Conservation (phyloP, 30 jellyfish, hydroid and myxozoan genomes). For the Hydractinia echinata region DNA sequence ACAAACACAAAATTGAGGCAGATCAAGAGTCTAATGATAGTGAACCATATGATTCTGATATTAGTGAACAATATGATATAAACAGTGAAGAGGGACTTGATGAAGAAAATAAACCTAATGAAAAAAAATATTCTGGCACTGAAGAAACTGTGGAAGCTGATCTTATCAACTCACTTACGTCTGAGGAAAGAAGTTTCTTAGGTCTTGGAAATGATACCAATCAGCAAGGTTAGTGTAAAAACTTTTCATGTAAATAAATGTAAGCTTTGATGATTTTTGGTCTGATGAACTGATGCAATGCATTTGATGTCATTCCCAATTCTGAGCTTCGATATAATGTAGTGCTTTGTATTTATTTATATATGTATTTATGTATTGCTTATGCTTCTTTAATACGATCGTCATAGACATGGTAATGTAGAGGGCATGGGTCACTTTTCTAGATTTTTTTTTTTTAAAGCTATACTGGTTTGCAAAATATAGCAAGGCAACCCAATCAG, state of each 20-base stretch:
- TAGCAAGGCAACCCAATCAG: too few relatives aligned
- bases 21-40: not conserved
- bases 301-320: constrained; percentile 6
- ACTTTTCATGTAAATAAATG: not conserved
- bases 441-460: too few relatives aligned
- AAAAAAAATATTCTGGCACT: not conserved
- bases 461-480: too few relatives aligned
- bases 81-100: not conserved
- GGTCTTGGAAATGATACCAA: not conserved
- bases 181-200: not conserved
- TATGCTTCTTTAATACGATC: too few relatives aligned
- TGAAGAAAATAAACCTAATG: not conserved
- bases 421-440: too few relatives aligned
- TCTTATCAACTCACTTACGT: not conserved
- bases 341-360: not conserved
- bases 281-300: constrained; percentile 35
- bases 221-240: not conserved
- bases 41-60: not conserved
- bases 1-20: not conserved
- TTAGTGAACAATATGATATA: not conserved
- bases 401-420: too few relatives aligned
- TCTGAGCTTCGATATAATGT: constrained; percentile 1
- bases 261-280: constrained; percentile 36
- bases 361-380: not conserved
- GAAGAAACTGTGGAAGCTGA: not conserved